Evolutionary conservation across 2,113 vertebrate species (phyloP), one percentile per base, ranked within the genome.

Genomic region (Hypocryptadius cinnamomeus): DNA sequence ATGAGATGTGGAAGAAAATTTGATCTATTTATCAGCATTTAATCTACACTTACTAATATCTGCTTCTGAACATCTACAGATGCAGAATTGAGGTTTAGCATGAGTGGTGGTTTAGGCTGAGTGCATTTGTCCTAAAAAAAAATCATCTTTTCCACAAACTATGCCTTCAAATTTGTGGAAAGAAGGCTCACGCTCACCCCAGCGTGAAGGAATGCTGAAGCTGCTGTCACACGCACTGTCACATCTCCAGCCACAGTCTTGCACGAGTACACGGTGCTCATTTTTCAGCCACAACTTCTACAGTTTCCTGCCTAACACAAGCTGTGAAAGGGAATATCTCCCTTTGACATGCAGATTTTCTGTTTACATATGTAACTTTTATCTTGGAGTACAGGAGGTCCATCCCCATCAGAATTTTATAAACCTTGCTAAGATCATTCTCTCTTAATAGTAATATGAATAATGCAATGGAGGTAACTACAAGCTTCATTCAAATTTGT

Each of bases 251-350:
- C 82, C 91, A 57, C 50, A 35, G 88, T 70, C 64, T 80, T 90
- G 79, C 88, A 70, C 2, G 2, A 39, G 47, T 74, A 74, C 68
- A 44, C 85, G 77, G 44, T 9, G 68, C 42, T 86, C 63, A 81
- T 81, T 88, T 96, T 92, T 96, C 85, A 92, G 61, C 35, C 92
- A 60, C 56, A 81, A 68, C n/a, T 83, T 78, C 54, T 47, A 47
- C 31, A 60, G 20, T 70, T 90, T 91, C 76, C 79, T 78, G 65
- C 60, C 51, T 56, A 70, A 72, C 59, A 60, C 24, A 79, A 92
- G 60, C 72, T 78, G n/a, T 78, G 82, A 88, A 85, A 68, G 39
- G 44, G 48, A 80, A 6, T 71, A 65, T 66, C 40, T 59, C 40
- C 71, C 56, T 92, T 23, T 64, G 60, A 85, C 56, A 78, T 9